phyloP scores from a whole-genome alignment of 2,888 invertebrate species.

The Augiades crinisus region DNA sequence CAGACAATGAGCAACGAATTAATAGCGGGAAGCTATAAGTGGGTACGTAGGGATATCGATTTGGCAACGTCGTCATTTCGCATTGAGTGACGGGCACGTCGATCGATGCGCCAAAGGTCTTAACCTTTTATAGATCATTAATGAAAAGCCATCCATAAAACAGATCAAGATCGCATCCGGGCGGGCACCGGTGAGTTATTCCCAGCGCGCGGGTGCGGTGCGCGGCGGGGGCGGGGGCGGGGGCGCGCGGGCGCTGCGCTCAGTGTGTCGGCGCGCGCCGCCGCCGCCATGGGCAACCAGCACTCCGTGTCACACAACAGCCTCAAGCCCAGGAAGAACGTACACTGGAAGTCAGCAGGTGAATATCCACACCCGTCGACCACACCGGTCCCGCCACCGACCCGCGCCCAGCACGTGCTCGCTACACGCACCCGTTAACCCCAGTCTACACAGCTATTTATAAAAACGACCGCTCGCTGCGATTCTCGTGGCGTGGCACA shows the following conservation, averaged over 20 bases:
- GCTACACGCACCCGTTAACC: slow-evolving; percentile 40
- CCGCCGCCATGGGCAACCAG: slow-evolving; percentile 80
- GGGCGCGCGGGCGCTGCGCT: slow-evolving; percentile 50
- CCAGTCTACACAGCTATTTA: slow-evolving; percentile 64
- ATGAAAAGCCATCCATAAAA: slow-evolving; percentile 63
- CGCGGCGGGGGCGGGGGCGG: slow-evolving; percentile 45
- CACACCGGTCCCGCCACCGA: slow-evolving; percentile 28
- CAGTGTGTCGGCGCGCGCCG: slow-evolving; percentile 76
- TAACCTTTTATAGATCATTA: slow-evolving; percentile 32
- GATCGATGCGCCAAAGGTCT: slow-evolving; percentile 26
- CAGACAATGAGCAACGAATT: no score
- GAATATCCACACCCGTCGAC: slow-evolving; percentile 48
- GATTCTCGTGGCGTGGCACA: slow-evolving; percentile 72
- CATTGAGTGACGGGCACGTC: slow-evolving; percentile 17
- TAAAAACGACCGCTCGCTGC: slow-evolving; percentile 70
- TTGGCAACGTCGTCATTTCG: slow-evolving; percentile 14
- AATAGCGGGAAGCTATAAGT: slow-evolving; percentile 10
- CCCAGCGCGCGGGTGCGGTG: slow-evolving; percentile 53
- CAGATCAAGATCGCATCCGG: slow-evolving; percentile 62
- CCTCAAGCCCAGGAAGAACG: slow-evolving; percentile 86
- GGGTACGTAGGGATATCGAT: slow-evolving; percentile 5
- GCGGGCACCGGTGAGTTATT: slow-evolving; percentile 63
- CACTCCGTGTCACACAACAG: slow-evolving; percentile 72
- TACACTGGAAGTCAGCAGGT: slow-evolving; percentile 94
- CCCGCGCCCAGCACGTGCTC: slow-evolving; percentile 29